A percentile compares a stretch with the other conserved stretches of the same genome.
Evolutionary conservation across 2,888 invertebrate species (phyloP).

Genomic region (Chrysotoxum bicinctum): DNA sequence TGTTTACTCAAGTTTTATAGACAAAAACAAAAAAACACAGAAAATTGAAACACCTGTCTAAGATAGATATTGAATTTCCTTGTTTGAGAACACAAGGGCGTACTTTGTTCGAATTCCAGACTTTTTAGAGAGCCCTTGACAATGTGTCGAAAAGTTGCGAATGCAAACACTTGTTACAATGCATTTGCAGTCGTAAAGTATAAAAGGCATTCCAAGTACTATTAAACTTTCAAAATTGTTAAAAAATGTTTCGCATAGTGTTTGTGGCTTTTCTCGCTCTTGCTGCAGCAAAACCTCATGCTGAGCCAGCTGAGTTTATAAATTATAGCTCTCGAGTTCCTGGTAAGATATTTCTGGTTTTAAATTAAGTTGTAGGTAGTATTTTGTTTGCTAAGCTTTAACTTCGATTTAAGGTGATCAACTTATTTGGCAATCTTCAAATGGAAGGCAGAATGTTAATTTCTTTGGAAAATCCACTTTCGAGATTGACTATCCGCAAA

Average conservation of each 20-base stretch:
- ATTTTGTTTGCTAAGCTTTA: not conserved
- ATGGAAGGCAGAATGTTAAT: slow-evolving; percentile 20
- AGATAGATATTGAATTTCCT: not conserved
- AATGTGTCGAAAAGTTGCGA: not conserved
- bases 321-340: slow-evolving; percentile 30
- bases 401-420: slow-evolving; percentile 23
- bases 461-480: slow-evolving; percentile 14
- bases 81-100: not conserved
- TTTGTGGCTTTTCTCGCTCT: slow-evolving; percentile 6
- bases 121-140: not conserved
- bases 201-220: not conserved
- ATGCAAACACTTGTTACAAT: not conserved
- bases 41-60: not conserved
- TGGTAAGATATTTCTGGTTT: slow-evolving; percentile 16
- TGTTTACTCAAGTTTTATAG: not conserved
- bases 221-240: not conserved
- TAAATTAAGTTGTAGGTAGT: not conserved
- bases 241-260: slow-evolving; percentile 19
- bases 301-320: not conserved
- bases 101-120: not conserved
- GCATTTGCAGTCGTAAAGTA: not conserved
- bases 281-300: slow-evolving; percentile 23
- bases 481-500: slow-evolving; percentile 33
- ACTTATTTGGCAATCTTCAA: slow-evolving; percentile 36
- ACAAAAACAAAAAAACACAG: not conserved